A percentile compares a stretch with the other conserved stretches of the same genome.
phyloP scores from a whole-genome alignment of 2,797 vertebrate genomes.

The Argya squamiceps region DNA sequence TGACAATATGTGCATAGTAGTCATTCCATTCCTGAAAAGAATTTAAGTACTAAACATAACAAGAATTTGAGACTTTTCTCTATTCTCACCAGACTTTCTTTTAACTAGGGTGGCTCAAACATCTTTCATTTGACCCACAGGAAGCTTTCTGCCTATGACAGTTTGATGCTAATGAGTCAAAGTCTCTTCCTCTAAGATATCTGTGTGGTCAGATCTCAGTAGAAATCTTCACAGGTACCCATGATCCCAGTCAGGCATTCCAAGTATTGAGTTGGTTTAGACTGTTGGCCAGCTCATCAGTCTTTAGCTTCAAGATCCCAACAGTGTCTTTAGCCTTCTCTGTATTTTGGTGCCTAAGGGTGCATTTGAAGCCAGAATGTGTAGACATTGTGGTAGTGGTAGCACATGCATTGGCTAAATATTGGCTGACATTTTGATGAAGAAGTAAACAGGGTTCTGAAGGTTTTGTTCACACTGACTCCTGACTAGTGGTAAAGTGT shows the following conservation, averaged over 20 bases:
- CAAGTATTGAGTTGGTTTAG: not conserved
- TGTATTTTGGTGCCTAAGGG: not conserved
- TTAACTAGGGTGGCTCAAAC: not conserved
- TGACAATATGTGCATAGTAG: not conserved
- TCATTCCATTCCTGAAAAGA: not conserved
- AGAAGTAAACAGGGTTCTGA: not conserved
- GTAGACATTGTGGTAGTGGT: not conserved
- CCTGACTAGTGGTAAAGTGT: too few species aligned
- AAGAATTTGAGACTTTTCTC: not conserved
- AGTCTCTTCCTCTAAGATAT: not conserved
- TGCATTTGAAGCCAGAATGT: not conserved
- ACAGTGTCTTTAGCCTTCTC: not conserved
- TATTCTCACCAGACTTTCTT: not conserved
- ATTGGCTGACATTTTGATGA: not conserved
- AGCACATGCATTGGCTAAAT: not conserved
- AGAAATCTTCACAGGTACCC: not conserved
- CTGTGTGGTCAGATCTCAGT: not conserved
- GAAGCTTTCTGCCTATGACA: not conserved
- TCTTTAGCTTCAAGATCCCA: not conserved
- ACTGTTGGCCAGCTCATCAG: not conserved
- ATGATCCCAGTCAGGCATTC: not conserved
- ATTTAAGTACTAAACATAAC: not conserved
- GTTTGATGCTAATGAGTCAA: not conserved
- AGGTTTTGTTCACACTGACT: not conserved
- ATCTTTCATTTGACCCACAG: not conserved